phyloP scores from a whole-genome alignment of 2,797 vertebrate species.

The Myoxocephalus aenaeus region DNA sequence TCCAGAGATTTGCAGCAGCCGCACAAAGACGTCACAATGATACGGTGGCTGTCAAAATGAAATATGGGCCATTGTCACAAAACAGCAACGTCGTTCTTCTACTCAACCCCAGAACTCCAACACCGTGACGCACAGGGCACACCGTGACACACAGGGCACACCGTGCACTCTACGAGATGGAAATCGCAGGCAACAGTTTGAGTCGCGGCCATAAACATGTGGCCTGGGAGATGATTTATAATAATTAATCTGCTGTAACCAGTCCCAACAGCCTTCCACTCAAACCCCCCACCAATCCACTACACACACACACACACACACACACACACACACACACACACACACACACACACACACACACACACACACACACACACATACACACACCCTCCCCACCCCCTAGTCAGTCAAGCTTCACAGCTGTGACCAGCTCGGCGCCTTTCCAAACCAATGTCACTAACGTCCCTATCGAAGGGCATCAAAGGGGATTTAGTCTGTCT shows the following conservation, averaged over 20 bases:
- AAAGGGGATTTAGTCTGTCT: slow-evolving; percentile 70
- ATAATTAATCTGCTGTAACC: slow-evolving; percentile 83
- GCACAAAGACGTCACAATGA: slow-evolving; percentile 56
- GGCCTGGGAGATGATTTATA: slow-evolving; percentile 79
- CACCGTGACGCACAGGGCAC: slow-evolving; percentile 20
- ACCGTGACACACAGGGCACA: not conserved
- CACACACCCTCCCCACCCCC: slow-evolving; percentile 19
- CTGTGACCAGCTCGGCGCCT: slow-evolving; percentile 77
- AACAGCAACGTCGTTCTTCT: slow-evolving; percentile 55
- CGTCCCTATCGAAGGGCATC: slow-evolving; percentile 76
- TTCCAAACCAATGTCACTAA: slow-evolving; percentile 78
- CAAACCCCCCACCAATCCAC: slow-evolving; percentile 51
- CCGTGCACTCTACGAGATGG: slow-evolving; percentile 18
- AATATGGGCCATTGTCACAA: slow-evolving; percentile 53
- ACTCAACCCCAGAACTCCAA: slow-evolving; percentile 18
- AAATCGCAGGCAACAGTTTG: slow-evolving; percentile 63
- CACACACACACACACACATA: no score
- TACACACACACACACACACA: slow-evolving; percentile 35
- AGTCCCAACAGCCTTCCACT: slow-evolving; percentile 50
- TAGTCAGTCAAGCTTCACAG: slow-evolving; percentile 69
- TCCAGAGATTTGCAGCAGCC: slow-evolving; percentile 56
- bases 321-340: slow-evolving; percentile 33
- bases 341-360: no score
- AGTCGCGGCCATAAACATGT: slow-evolving; percentile 69
- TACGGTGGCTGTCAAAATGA: slow-evolving; percentile 65